phyloP scores from a whole-genome alignment of 2,888 invertebrate species.

The Eretmocerus hayati region DNA sequence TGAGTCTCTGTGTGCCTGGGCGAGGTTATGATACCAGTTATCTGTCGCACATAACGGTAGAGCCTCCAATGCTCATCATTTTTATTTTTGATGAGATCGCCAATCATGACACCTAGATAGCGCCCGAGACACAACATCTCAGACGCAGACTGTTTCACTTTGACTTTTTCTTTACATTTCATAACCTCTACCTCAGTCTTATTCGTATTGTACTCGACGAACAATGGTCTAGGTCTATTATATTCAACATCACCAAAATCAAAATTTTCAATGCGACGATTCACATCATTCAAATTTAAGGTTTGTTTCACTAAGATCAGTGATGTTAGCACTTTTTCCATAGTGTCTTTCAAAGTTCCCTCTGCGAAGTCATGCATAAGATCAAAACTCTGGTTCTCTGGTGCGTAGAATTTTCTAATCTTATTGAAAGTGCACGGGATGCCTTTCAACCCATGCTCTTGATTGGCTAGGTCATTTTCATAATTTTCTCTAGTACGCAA shows the following conservation, averaged over 20 bases:
- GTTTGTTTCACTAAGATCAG: too few species aligned
- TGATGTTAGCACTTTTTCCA: too few species aligned
- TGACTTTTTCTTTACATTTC: background rate
- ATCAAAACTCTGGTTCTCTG: too few species aligned
- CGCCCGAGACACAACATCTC: background rate
- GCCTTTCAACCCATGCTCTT: background rate
- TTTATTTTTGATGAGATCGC: background rate
- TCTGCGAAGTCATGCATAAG: too few species aligned
- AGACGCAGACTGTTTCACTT: background rate
- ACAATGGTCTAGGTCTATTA: too few species aligned
- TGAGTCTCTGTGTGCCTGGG: background rate
- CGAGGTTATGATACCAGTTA: background rate
- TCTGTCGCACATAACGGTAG: background rate
- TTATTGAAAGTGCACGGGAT: too few species aligned
- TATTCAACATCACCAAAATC: background rate
- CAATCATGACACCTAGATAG: background rate
- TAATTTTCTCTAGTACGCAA: background rate
- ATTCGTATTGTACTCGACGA: background rate
- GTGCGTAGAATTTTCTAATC: too few species aligned
- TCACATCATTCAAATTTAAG: too few species aligned
- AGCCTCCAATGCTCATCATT: background rate
- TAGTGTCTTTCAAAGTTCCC: too few species aligned
- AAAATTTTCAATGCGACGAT: background rate
- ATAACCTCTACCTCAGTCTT: background rate
- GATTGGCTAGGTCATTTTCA: background rate